Evolutionary conservation across 2,888 invertebrate species (phyloP).

Genomic region (Epinotia nisella): DNA sequence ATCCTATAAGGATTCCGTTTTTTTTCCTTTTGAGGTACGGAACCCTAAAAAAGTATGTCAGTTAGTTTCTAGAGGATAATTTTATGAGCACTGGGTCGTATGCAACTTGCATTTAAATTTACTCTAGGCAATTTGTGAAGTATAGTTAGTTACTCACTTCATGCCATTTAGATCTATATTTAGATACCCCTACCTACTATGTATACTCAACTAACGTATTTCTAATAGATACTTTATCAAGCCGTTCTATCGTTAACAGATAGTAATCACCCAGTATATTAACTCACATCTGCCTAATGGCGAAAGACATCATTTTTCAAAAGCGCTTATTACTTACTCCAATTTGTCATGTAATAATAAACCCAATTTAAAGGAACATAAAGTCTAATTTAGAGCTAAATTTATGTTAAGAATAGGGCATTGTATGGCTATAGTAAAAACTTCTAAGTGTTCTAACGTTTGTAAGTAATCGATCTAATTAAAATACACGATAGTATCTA

Average conservation of each 20-base stretch:
- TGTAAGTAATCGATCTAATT: conserved; percentile 31
- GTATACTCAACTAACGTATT: conserved; percentile 11
- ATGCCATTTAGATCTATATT: conserved; percentile 3
- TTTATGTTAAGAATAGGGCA: background rate
- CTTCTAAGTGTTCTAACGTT: conserved; percentile 30
- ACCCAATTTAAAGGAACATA: background rate
- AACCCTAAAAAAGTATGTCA: too few species aligned
- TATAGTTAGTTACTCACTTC: background rate
- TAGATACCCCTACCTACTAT: background rate
- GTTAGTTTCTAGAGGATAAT: too few species aligned
- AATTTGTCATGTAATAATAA: background rate
- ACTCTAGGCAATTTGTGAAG: too few species aligned
- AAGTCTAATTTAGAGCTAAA: background rate
- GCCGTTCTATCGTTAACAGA: conserved; percentile 11
- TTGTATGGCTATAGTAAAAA: background rate
- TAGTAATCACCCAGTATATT: conserved; percentile 24
- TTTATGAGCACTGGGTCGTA: too few species aligned
- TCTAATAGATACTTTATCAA: conserved; percentile 24
- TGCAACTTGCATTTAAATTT: too few species aligned
- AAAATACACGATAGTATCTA: conserved; percentile 19
- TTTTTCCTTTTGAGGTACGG: too few species aligned
- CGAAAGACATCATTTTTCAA: background rate
- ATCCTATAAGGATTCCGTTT: too few species aligned
- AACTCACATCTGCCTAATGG: conserved; percentile 26
- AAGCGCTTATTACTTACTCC: background rate